phyloP scores from a whole-genome alignment of 2,797 vertebrate genomes.

The Acanthurus leucopareius region DNA sequence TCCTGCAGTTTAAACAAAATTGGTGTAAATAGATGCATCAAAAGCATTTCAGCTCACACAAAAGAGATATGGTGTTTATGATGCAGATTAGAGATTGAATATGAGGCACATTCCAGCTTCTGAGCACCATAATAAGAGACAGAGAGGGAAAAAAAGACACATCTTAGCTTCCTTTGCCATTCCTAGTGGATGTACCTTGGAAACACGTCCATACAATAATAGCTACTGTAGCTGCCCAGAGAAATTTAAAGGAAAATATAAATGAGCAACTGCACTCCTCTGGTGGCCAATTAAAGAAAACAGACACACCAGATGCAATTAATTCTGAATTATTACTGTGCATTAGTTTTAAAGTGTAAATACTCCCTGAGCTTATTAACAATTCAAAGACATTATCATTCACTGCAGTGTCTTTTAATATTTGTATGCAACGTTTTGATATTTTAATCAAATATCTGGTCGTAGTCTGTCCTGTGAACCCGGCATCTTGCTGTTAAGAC shows the following conservation, averaged over 20 bases:
- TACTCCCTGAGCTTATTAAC: constrained; percentile 59
- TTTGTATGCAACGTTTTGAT: constrained; percentile 2
- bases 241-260: constrained; percentile 18
- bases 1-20: background rate
- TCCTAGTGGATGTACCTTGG: background rate
- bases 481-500: too few relatives aligned
- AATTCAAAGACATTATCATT: constrained; percentile 45
- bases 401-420: constrained; percentile 38
- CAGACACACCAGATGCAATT: constrained; percentile 53
- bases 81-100: background rate
- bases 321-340: constrained; percentile 53
- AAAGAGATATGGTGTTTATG: too few relatives aligned
- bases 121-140: too few relatives aligned
- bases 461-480: too few relatives aligned
- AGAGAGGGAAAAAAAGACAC: too few relatives aligned
- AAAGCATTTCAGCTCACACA: background rate
- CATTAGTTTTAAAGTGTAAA: constrained; percentile 53
- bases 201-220: background rate
- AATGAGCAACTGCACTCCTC: constrained; percentile 41
- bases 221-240: background rate
- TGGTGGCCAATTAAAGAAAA: constrained; percentile 68
- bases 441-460: background rate
- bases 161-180: background rate
- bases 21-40: background rate
- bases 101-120: rapidly evolving